phyloP scores from a whole-genome alignment of 2,113 vertebrate genomes.

The Pheucticus melanocephalus region DNA sequence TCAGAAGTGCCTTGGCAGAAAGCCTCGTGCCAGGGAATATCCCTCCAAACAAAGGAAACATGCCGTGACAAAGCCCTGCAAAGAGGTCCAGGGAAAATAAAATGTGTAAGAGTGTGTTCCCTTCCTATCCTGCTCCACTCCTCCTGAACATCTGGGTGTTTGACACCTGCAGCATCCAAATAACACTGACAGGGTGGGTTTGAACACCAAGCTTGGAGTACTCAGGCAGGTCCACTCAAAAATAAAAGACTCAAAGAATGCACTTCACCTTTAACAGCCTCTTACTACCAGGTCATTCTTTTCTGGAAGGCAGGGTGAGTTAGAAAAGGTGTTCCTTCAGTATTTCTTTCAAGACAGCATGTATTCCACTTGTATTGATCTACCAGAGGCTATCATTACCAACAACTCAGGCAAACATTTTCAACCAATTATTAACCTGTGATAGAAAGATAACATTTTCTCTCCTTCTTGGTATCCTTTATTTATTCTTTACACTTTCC shows the following conservation, averaged over 20 bases:
- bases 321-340: neutral
- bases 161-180: neutral
- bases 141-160: neutral
- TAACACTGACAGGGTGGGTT: neutral
- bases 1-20: slow-evolving; percentile 29
- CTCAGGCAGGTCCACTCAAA: neutral
- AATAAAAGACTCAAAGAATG: neutral
- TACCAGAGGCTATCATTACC: slow-evolving; percentile 50
- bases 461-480: neutral
- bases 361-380: slow-evolving; percentile 46
- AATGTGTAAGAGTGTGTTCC: neutral
- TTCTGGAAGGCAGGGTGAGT: neutral
- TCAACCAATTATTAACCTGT: slow-evolving; percentile 42
- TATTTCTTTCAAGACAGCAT: slow-evolving; percentile 29
- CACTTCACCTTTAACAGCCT: neutral
- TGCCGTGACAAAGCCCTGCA: neutral
- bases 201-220: neutral
- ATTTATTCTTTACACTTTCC: slow-evolving; percentile 47
- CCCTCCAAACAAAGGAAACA: neutral
- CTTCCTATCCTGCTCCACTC: neutral
- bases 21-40: neutral
- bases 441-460: slow-evolving; percentile 27
- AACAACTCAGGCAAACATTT: slow-evolving; percentile 35
- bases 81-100: neutral
- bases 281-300: neutral